phyloP scores from a whole-genome alignment of 2,888 invertebrate species.

The Stegana nigrithorax region DNA sequence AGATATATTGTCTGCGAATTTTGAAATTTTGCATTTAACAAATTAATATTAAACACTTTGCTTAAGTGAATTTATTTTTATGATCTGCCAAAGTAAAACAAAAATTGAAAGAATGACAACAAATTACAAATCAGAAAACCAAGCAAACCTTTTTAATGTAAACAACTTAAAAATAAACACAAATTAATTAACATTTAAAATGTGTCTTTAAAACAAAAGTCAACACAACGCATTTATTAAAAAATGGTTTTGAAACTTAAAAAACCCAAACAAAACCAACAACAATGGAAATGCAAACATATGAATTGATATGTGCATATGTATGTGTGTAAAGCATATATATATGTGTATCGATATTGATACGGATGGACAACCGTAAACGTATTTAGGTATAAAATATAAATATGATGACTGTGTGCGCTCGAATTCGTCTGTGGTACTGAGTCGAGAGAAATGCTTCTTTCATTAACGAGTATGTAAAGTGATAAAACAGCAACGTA shows the following conservation, averaged over 20 bases:
- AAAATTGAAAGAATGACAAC: not conserved
- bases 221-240: not conserved
- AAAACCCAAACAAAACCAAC: too few species aligned
- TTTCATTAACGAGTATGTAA: conserved; percentile 9
- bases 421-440: too few species aligned
- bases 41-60: conserved; percentile 11
- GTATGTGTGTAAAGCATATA: too few species aligned
- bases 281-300: too few species aligned
- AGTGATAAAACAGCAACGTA: not conserved
- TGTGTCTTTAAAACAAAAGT: conserved; percentile 29
- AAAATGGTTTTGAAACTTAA: not conserved
- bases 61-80: not conserved
- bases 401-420: not conserved
- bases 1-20: too few species aligned
- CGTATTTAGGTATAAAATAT: too few species aligned
- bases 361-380: too few species aligned
- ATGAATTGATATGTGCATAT: too few species aligned
- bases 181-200: conserved; percentile 65
- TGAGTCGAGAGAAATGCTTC: not conserved
- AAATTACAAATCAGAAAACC: conserved; percentile 5
- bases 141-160: conserved; percentile 43
- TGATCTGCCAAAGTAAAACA: not conserved
- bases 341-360: too few species aligned
- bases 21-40: not conserved
- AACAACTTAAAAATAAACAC: conserved; percentile 50